Evolutionary conservation across 2,797 vertebrate species (phyloP).

Genomic region (Sebastes iracundus): DNA sequence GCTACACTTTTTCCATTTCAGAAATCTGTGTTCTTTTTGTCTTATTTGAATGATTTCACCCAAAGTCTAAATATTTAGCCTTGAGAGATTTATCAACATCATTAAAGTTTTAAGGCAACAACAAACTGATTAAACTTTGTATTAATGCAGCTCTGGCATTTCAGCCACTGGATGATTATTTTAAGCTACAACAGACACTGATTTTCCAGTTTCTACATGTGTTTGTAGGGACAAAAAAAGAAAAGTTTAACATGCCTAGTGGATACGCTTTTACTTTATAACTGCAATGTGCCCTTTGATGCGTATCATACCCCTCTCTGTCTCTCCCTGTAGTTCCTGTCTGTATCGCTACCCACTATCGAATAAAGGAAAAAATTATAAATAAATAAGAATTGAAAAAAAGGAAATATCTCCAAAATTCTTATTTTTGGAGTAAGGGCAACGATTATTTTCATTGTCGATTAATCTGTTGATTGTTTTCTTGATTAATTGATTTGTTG

Average conservation of each 20-base stretch:
- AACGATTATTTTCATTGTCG: too few species aligned
- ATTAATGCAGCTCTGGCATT: background rate
- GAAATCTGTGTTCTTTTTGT: background rate
- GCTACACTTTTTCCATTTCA: too few species aligned
- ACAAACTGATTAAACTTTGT: background rate
- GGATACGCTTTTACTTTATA: background rate
- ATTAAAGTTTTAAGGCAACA: background rate
- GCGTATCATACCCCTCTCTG: background rate
- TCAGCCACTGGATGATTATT: background rate
- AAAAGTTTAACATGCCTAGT: accelerated
- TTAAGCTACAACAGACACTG: background rate
- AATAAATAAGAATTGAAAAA: background rate
- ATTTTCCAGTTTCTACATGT: background rate
- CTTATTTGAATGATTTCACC: background rate
- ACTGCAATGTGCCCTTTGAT: background rate
- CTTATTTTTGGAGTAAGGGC: background rate
- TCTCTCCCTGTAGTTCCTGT: background rate
- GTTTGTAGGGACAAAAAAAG: background rate
- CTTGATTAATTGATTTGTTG: too few species aligned
- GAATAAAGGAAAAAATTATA: background rate
- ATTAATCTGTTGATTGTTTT: too few species aligned
- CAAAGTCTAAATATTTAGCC: background rate
- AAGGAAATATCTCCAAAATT: background rate
- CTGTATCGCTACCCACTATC: background rate
- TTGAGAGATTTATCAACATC: background rate